Evolutionary conservation across 2,797 vertebrate species (phyloP).

Genomic region (Cuniculus paca): DNA sequence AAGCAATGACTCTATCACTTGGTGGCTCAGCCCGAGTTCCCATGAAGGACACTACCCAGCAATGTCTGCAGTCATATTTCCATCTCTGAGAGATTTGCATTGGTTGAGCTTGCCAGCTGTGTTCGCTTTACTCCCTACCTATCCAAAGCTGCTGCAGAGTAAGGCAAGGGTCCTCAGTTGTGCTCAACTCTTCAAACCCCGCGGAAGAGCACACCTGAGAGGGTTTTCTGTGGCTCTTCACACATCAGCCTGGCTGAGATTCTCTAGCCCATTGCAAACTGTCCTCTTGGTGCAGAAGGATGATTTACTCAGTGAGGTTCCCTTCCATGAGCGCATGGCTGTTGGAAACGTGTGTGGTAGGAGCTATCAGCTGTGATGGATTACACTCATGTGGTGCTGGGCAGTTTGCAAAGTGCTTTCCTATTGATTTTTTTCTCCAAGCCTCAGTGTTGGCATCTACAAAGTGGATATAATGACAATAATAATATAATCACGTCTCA

Average conservation of each 20-base stretch:
- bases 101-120: background rate
- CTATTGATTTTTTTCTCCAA: background rate
- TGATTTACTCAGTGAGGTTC: background rate
- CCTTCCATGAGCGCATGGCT: background rate
- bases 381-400: background rate
- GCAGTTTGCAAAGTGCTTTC: constrained; percentile 18
- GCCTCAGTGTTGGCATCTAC: constrained; percentile 63
- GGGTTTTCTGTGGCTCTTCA: background rate
- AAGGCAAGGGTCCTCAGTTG: background rate
- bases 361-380: background rate
- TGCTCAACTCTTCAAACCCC: accelerated
- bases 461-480: constrained; percentile 57
- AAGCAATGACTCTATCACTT: background rate
- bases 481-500: constrained; percentile 31
- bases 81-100: background rate
- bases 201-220: background rate
- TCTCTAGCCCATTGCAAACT: background rate
- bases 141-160: background rate
- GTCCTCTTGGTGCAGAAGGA: background rate
- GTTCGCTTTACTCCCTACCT: background rate
- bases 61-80: background rate
- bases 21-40: background rate
- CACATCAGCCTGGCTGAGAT: background rate
- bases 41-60: background rate
- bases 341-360: background rate